A percentile compares a stretch with the other conserved stretches of the same genome.
Evolutionary conservation across 2,113 vertebrate species (phyloP).

Genomic region (Grus americana): DNA sequence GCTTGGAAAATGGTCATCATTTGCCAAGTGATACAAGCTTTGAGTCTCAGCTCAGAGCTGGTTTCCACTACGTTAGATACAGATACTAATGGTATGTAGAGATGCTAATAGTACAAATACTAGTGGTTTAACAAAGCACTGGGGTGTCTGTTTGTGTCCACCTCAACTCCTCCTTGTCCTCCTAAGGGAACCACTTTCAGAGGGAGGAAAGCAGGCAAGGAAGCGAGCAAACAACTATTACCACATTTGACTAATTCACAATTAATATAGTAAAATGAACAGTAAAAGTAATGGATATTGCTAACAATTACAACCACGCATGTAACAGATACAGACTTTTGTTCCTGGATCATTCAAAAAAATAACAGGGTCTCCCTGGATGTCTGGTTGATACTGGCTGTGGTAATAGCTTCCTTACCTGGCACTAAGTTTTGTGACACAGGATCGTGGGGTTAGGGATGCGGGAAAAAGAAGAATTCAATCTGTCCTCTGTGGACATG

Average conservation of each 20-base stretch:
- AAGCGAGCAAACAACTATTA: not conserved
- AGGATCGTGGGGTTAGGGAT: not conserved
- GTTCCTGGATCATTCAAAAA: not conserved
- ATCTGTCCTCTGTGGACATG: not conserved
- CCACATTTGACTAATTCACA: not conserved
- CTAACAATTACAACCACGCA: not conserved
- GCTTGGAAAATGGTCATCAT: not conserved
- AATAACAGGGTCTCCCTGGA: not conserved
- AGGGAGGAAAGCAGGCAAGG: not conserved
- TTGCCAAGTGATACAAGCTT: not conserved
- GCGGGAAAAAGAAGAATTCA: not conserved
- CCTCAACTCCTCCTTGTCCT: not conserved
- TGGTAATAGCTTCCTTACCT: not conserved
- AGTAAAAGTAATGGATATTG: not conserved
- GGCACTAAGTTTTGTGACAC: not conserved
- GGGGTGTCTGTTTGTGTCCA: too few species aligned
- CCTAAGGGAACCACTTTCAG: not conserved
- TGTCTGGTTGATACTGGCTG: not conserved
- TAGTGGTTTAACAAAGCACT: not conserved
- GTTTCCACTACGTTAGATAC: not conserved
- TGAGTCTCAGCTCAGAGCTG: not conserved
- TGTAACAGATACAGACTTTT: not conserved
- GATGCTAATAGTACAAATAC: not conserved
- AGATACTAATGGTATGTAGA: accelerated
- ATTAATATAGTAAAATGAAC: not conserved